These are phyloP conservation scores for Lasiommata megera DNA, from an alignment of 2,888 invertebrate genomes.

Conservation along the genomic window DNA sequence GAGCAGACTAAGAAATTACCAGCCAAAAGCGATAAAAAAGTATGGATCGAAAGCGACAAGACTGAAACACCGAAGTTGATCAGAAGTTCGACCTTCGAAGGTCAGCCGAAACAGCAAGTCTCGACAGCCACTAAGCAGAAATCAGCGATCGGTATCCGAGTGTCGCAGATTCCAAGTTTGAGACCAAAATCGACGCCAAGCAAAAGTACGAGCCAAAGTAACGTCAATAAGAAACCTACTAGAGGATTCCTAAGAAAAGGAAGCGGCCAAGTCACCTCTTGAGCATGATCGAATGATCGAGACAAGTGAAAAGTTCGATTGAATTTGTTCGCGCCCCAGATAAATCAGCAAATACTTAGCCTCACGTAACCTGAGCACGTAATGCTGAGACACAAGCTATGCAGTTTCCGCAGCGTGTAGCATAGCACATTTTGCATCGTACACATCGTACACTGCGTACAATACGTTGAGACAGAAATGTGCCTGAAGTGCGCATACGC, in stretches of 20 bases:
- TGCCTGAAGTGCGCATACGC: no score
- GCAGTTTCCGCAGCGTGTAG: no score
- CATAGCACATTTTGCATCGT: no score
- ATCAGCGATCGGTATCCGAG: slow-evolving; percentile 68
- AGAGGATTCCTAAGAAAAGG: slow-evolving; percentile 60
- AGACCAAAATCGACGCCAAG: slow-evolving; percentile 53
- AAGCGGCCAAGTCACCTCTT: slow-evolving; percentile 53
- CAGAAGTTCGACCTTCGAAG: slow-evolving; percentile 85
- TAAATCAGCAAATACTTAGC: no score
- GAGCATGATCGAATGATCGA: slow-evolving; percentile 25
- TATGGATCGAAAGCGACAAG: slow-evolving; percentile 80
- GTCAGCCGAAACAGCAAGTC: slow-evolving; percentile 65
- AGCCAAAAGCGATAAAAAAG: slow-evolving; percentile 80
- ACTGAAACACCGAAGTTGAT: slow-evolving; percentile 71
- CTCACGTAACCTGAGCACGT: no score
- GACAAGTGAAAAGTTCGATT: background rate
- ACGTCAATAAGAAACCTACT: slow-evolving; percentile 49
- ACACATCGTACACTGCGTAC: no score
- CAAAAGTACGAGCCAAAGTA: slow-evolving; percentile 41
- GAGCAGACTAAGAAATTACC: slow-evolving; percentile 84
- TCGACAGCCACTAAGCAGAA: slow-evolving; percentile 70
- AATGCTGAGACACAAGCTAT: no score
- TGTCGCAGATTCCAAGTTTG: slow-evolving; percentile 70
- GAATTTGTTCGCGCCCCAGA: no score
- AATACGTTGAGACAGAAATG: no score